Conservation (phyloP, 2,888 invertebrate species). For the Pomacea canaliculata region DNA sequence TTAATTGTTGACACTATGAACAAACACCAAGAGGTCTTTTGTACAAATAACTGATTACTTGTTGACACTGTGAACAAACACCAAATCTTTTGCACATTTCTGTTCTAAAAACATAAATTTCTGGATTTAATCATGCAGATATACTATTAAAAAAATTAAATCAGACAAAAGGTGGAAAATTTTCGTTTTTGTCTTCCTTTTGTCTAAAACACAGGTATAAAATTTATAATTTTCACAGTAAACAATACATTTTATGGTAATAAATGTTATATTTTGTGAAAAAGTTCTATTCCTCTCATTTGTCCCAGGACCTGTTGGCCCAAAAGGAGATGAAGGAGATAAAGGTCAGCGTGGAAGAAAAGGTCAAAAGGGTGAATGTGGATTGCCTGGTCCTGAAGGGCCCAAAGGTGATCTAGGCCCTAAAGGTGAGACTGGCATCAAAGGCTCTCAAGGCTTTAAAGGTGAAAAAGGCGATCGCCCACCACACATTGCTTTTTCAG, state of each 20-base stretch:
- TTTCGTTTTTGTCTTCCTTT: too few species aligned
- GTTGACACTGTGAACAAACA: background rate
- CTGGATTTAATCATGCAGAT: too few species aligned
- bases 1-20: background rate
- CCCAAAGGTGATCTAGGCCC: conserved; percentile 47
- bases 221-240: too few species aligned
- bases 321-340: conserved; percentile 6
- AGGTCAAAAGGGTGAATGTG: conserved; percentile 57
- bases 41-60: background rate
- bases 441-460: conserved; percentile 55
- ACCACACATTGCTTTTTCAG: conserved; percentile 64
- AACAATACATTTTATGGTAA: too few species aligned
- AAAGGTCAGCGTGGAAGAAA: conserved; percentile 55
- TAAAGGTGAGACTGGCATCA: conserved; percentile 56
- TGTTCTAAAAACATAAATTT: too few species aligned
- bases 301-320: conserved; percentile 39
- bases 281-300: too few species aligned
- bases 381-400: conserved; percentile 49
- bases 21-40: background rate
- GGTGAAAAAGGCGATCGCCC: conserved; percentile 51
- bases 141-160: too few species aligned
- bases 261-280: too few species aligned
- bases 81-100: background rate
- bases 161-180: too few species aligned
- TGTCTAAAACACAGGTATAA: too few species aligned